Percentiles rank a stretch among this genome's conserved stretches.
phyloP scores from a whole-genome alignment of 2,113 vertebrate species.

The Lontra canadensis region DNA sequence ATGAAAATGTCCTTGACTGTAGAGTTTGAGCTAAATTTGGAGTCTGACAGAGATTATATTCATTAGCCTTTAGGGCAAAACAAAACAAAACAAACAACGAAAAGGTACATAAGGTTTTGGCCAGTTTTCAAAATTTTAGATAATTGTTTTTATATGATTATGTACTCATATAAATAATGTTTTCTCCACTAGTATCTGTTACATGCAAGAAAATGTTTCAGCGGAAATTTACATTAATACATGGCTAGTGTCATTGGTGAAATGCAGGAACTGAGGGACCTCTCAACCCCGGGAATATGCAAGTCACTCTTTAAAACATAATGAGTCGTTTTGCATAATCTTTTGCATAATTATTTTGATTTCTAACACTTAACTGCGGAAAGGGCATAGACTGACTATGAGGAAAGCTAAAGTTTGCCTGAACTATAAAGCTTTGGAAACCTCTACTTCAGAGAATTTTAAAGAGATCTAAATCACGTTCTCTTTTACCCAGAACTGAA shows the following conservation, averaged over 20 bases:
- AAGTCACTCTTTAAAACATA: background rate
- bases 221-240: background rate
- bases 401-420: conserved; percentile 6
- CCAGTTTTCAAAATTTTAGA: background rate
- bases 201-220: conserved; percentile 1
- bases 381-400: background rate
- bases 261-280: background rate
- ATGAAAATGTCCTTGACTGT: conserved; percentile 52
- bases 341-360: conserved; percentile 52
- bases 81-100: background rate
- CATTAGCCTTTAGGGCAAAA: conserved; percentile 37
- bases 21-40: background rate
- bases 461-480: background rate
- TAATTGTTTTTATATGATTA: conserved; percentile 3
- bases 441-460: conserved; percentile 10
- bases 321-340: background rate
- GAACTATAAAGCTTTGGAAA: conserved; percentile 1
- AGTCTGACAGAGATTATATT: background rate
- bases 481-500: background rate
- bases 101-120: background rate
- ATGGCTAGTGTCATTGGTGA: background rate
- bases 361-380: background rate
- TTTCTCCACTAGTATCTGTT: background rate
- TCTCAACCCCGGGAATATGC: conserved; percentile 5
- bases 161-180: background rate